Evolutionary conservation across 2,888 invertebrate genomes (phyloP), one percentile per base, ranked within the genome.

Genomic region (Deroplatys truncata): DNA sequence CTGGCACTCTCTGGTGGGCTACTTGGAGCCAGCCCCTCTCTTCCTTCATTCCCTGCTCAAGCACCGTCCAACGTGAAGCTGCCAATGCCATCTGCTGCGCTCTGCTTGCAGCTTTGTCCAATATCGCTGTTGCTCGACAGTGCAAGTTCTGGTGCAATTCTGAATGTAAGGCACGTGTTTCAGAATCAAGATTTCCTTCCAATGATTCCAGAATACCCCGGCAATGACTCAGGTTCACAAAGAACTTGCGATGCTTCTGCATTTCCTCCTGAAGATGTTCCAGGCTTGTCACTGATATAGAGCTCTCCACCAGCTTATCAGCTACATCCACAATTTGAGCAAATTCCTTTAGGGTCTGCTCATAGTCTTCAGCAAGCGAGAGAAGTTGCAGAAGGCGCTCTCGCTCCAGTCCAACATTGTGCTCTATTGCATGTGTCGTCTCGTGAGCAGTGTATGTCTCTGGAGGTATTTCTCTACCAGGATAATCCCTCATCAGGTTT

Each of bases 241-340:
- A 98, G 94, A 98, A 98, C 92, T 97, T 97, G 83, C 98, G 95
- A 92, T 98, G 97, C 92, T 97, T 98, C 92, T 98, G 98, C 94
- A 98, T 97, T 94, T 98, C 98, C 92, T 97, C 97, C 92, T 97
- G 97, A n/a, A 98, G 94, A 92, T 98, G 97, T 92, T 97, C 96
- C 90, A 98, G 94, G 91, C 96, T 96, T 82, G 95, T 95, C 0
- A 97, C 97, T 13, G 96, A 95, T 72, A 98, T 96, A 84, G 97
- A 96, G 91, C 96, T 96, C 91, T 97, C 96, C 13, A 98, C 95
- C 82, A 98, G 93, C 84, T 96, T 96, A 93, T 98, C 97, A 0
- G 98, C 98, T 10, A 98, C 95, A 88, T 97, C 96, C 5, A 97
- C 97, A 56, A 98, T 98, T 92, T 98, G 97, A 16, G 96, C 96